Conservation (phyloP, 2,113 vertebrate genomes). For the Willisornis vidua region DNA sequence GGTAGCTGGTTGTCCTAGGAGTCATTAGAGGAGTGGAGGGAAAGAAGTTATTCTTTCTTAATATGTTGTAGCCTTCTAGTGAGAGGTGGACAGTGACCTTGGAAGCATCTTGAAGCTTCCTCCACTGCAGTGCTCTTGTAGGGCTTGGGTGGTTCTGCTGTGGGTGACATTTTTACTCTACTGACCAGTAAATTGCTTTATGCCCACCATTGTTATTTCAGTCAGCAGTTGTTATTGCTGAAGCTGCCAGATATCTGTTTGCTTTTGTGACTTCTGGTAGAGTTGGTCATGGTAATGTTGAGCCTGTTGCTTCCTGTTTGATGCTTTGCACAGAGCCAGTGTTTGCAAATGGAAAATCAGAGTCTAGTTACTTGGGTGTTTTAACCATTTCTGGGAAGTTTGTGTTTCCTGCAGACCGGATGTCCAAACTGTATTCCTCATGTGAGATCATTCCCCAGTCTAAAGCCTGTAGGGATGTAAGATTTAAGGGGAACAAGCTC, state of each 20-base stretch:
- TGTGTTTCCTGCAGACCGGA: background rate
- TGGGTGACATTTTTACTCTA: background rate
- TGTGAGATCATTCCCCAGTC: background rate
- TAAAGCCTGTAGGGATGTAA: background rate
- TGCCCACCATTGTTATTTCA: background rate
- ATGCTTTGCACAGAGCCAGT: background rate
- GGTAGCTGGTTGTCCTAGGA: background rate
- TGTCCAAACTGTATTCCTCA: background rate
- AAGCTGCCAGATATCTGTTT: background rate
- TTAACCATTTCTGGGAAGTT: background rate
- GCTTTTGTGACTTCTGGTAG: background rate
- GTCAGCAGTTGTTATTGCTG: conserved; percentile 2
- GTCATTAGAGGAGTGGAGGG: background rate
- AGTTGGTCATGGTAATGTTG: background rate
- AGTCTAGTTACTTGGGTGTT: background rate
- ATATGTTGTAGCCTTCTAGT: background rate
- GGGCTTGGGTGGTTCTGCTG: background rate
- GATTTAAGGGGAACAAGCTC: background rate
- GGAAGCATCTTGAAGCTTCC: background rate
- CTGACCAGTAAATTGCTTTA: background rate
- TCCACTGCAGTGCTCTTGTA: background rate
- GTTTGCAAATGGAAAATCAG: background rate
- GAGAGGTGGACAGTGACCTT: background rate
- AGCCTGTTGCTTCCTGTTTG: background rate
- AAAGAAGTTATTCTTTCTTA: background rate